Conservation (phyloP, 2,888 invertebrate species). For the Agriotes lineatus region DNA sequence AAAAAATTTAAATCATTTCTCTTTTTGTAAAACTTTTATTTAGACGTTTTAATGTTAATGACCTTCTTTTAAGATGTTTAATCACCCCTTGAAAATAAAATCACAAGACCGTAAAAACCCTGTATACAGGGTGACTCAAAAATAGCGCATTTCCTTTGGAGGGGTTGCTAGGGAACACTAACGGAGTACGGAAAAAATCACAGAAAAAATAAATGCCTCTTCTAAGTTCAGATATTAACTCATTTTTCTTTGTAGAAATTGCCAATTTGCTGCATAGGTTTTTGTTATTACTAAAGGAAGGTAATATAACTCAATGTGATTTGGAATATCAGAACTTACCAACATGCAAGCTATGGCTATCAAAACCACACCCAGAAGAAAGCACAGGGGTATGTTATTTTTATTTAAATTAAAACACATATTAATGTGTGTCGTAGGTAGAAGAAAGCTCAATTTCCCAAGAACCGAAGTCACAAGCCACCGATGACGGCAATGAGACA, state of each 20-base stretch:
- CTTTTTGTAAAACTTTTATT: too few relatives aligned
- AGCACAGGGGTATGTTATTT: slow-evolving; percentile 43
- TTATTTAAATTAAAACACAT: too few relatives aligned
- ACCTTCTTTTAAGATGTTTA: too few relatives aligned
- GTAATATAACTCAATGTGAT: slow-evolving; percentile 71
- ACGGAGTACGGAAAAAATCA: too few relatives aligned
- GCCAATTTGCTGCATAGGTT: slow-evolving; percentile 71
- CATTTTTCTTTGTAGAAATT: slow-evolving; percentile 68
- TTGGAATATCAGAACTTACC: slow-evolving; percentile 72
- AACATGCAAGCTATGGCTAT: slow-evolving; percentile 71
- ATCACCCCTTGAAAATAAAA: too few relatives aligned
- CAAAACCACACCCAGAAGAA: slow-evolving; percentile 62
- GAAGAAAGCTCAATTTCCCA: background rate
- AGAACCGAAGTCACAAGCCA: background rate
- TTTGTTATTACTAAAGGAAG: slow-evolving; percentile 70
- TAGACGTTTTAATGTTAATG: too few relatives aligned
- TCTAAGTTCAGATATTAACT: background rate
- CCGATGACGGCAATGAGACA: background rate
- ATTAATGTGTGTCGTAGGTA: too few relatives aligned
- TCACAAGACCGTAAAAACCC: too few relatives aligned
- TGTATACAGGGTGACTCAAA: too few relatives aligned
- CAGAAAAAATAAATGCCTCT: background rate
- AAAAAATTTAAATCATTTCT: too few relatives aligned
- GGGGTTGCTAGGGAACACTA: too few relatives aligned
- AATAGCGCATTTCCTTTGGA: too few relatives aligned